Conservation (phyloP, 2,113 vertebrate genomes). For the Melospiza melodia region DNA sequence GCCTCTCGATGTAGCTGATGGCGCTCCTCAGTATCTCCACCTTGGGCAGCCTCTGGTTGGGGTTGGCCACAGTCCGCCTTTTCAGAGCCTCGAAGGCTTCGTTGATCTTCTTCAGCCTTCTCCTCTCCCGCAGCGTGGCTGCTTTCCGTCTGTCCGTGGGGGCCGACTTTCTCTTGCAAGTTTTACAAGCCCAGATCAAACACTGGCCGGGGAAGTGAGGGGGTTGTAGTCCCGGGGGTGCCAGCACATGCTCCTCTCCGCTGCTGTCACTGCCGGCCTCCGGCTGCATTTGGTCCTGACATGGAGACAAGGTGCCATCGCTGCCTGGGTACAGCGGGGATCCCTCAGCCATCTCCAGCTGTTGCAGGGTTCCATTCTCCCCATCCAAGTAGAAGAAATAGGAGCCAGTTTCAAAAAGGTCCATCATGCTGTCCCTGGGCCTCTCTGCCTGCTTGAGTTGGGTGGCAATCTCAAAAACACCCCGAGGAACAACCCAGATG, state of each 20-base stretch:
- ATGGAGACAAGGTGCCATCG: constrained; percentile 86
- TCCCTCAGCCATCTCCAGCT: constrained; percentile 89
- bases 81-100: constrained; percentile 97
- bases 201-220: constrained; percentile 93
- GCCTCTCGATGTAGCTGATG: constrained; percentile 94
- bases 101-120: constrained; percentile 97
- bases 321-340: constrained; percentile 89
- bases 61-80: constrained; percentile 93
- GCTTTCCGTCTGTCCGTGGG: constrained; percentile 93
- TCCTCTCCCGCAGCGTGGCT: constrained; percentile 91
- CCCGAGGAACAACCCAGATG: constrained; percentile 81
- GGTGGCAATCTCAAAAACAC: constrained; percentile 76
- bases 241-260: constrained; percentile 92
- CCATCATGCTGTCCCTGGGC: constrained; percentile 88
- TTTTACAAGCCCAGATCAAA: constrained; percentile 97
- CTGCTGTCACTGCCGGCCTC: constrained; percentile 90
- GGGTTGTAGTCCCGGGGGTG: constrained; percentile 88
- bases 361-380: constrained; percentile 89
- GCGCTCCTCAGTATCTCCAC: constrained; percentile 98
- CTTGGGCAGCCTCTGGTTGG: constrained; percentile 95
- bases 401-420: constrained; percentile 97
- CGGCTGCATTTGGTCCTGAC: constrained; percentile 84
- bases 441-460: constrained; percentile 66
- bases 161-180: constrained; percentile 93
- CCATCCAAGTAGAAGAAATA: constrained; percentile 96